phyloP scores from a whole-genome alignment of 2,888 invertebrate species.

The Idaea straminata region DNA sequence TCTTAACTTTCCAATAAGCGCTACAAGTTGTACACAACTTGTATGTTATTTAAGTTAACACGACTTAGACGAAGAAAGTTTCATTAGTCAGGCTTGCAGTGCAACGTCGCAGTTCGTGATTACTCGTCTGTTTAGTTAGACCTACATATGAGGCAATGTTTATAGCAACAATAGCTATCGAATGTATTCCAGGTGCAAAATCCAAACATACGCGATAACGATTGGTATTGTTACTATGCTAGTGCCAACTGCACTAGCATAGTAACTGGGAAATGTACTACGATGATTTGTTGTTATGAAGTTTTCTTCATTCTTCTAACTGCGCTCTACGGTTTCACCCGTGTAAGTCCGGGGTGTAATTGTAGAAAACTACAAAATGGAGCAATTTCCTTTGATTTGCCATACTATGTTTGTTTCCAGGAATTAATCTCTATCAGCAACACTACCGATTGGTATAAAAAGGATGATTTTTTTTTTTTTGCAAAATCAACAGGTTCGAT shows the following conservation, averaged over 20 bases:
- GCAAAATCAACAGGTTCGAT: too few relatives aligned
- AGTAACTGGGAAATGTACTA: conserved; percentile 22
- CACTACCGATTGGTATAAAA: too few relatives aligned
- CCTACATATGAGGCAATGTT: conserved; percentile 26
- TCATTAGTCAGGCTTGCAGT: conserved; percentile 29
- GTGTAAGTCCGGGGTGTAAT: too few relatives aligned
- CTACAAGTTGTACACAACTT: conserved; percentile 1
- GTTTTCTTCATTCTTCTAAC: too few relatives aligned
- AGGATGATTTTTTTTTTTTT: too few relatives aligned
- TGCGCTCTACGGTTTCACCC: too few relatives aligned
- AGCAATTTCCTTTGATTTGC: too few relatives aligned
- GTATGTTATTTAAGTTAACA: not conserved
- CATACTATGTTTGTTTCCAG: too few relatives aligned
- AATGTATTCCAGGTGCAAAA: conserved; percentile 57
- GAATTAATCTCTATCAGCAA: too few relatives aligned
- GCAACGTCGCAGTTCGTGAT: conserved; percentile 55
- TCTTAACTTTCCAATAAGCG: conserved; percentile 41
- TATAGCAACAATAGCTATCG: conserved; percentile 48
- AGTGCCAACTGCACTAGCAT: too few relatives aligned
- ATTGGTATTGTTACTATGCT: conserved; percentile 36
- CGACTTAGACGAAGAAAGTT: not conserved
- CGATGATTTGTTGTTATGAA: not conserved
- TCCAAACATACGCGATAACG: conserved; percentile 50
- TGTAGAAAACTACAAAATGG: too few relatives aligned
- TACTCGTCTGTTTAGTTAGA: conserved; percentile 32